These are phyloP conservation scores for Drosophila melanica DNA, from an alignment of 1,140 invertebrate genomes.

Conservation along the genomic window DNA sequence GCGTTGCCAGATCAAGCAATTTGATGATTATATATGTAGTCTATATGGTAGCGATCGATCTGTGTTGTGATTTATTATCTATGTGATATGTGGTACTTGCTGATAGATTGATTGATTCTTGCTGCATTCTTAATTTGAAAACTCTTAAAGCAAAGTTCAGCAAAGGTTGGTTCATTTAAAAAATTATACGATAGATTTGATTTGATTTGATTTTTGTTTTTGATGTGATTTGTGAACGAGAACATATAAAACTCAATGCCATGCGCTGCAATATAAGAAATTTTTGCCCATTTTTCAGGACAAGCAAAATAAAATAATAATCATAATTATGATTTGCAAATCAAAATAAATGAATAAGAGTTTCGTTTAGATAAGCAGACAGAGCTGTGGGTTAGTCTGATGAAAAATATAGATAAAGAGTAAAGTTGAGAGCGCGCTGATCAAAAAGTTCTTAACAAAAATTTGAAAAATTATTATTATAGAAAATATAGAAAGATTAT, in stretches of 20 bases:
- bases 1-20: constrained; percentile 61
- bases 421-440: constrained; percentile 56
- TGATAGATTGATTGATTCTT: constrained; percentile 42
- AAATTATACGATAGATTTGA: constrained; percentile 46
- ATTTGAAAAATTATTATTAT: constrained; percentile 46
- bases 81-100: constrained; percentile 62
- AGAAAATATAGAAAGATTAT: constrained; percentile 37
- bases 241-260: constrained; percentile 80
- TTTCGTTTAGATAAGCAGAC: constrained; percentile 50
- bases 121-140: constrained; percentile 46
- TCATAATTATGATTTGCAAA: constrained; percentile 71
- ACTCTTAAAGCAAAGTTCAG: constrained; percentile 54
- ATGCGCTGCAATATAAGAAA: constrained; percentile 81
- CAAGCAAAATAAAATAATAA: constrained; percentile 56
- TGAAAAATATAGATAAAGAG: constrained; percentile 48
- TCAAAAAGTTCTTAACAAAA: constrained; percentile 60
- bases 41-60: constrained; percentile 43
- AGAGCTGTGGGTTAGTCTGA: constrained; percentile 64
- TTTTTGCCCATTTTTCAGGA: constrained; percentile 50
- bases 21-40: constrained; percentile 32
- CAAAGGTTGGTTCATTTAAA: constrained; percentile 47
- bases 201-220: constrained; percentile 5
- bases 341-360: constrained; percentile 25
- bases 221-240: constrained; percentile 44
- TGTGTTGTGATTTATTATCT: constrained; percentile 44